These are phyloP conservation scores for Sinocyclocheilus maitianheensis DNA, from an alignment of 2,113 vertebrate genomes.

Conservation along the genomic window DNA sequence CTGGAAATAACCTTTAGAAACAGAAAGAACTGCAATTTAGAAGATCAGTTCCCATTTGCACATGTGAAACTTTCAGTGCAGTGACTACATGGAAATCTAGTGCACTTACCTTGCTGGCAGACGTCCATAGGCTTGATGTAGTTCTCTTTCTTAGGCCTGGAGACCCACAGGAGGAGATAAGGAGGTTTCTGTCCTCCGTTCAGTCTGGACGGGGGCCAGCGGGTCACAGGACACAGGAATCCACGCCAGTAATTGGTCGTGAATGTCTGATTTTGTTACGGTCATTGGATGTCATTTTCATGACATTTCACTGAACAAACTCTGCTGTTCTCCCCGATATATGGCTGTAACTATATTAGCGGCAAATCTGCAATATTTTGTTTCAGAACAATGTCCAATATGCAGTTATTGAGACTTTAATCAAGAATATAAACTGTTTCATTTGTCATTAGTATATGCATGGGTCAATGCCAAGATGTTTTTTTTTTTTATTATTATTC, in stretches of 20 bases:
- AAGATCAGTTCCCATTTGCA: neutral
- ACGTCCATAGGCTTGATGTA: neutral
- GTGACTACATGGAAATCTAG: neutral
- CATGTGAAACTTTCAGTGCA: neutral
- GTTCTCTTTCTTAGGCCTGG: neutral
- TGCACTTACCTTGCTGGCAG: neutral
- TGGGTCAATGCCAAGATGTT: no score
- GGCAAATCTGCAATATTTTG: neutral
- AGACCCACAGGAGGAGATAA: neutral
- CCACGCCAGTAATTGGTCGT: slow-evolving; percentile 49
- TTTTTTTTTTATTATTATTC: neutral
- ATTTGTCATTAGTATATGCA: no score
- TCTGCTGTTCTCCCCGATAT: neutral
- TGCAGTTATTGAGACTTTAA: no score
- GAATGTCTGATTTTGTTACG: slow-evolving; percentile 49
- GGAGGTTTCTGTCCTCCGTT: neutral
- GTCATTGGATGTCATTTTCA: neutral
- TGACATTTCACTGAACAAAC: slow-evolving; percentile 28
- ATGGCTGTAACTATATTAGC: neutral
- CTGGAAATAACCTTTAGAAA: neutral
- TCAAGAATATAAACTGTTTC: no score
- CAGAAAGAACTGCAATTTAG: neutral
- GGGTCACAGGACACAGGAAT: slow-evolving; percentile 45
- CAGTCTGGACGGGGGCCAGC: slow-evolving; percentile 4
- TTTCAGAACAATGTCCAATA: neutral